Percentiles rank a stretch among this genome's conserved stretches.
phyloP scores from a whole-genome alignment of 2,113 vertebrate species.

The Serilophus lunatus region DNA sequence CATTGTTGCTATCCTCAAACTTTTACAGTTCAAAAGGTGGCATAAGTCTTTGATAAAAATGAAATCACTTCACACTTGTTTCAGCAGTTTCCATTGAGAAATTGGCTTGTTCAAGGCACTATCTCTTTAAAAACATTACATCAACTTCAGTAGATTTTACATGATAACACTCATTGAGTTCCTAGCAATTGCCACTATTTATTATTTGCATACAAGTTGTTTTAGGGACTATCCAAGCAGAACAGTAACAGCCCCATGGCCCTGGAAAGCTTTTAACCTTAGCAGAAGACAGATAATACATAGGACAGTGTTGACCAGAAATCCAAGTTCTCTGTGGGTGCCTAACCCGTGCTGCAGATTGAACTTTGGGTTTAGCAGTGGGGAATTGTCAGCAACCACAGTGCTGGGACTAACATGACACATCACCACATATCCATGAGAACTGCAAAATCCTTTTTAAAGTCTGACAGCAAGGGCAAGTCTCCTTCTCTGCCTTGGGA shows the following conservation, averaged over 20 bases:
- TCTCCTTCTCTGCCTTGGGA: not conserved
- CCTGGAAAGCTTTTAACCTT: not conserved
- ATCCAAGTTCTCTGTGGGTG: not conserved
- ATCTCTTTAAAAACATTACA: conserved; percentile 10
- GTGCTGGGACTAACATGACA: accelerated
- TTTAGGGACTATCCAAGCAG: conserved; percentile 34
- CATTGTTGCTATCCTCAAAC: conserved; percentile 23
- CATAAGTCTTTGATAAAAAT: conserved; percentile 1
- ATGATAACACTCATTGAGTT: not conserved
- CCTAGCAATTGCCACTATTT: conserved; percentile 1
- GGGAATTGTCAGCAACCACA: not conserved
- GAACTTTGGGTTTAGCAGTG: not conserved
- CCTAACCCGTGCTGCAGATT: not conserved
- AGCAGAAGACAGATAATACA: not conserved
- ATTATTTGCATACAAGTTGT: conserved; percentile 29
- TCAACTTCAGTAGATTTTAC: not conserved
- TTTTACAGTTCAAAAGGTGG: not conserved
- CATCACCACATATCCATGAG: not conserved
- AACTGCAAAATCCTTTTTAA: not conserved
- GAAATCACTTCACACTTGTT: conserved; percentile 20
- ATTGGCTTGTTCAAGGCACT: not conserved
- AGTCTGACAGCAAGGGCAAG: not conserved
- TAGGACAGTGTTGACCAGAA: not conserved
- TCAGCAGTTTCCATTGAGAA: conserved; percentile 53
- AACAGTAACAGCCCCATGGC: not conserved